phyloP scores from a whole-genome alignment of 2,888 invertebrate genomes.

The Folsomia candida region DNA sequence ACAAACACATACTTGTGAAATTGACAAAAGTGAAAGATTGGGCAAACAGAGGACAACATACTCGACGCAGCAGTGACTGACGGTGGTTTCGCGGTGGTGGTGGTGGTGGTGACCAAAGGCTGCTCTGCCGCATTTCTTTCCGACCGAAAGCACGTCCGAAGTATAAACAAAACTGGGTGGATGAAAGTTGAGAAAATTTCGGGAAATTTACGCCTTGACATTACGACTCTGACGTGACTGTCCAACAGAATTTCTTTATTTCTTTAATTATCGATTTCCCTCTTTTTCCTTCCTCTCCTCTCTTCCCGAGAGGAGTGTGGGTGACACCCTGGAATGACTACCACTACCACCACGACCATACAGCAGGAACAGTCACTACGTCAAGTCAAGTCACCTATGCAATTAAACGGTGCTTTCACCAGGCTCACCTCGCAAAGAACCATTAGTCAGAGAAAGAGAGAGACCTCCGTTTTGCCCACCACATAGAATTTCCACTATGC shows the following conservation, averaged over 20 bases:
- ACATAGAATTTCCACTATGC: too few species aligned
- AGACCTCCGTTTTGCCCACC: too few species aligned
- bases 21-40: too few species aligned
- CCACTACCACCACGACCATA: neutral
- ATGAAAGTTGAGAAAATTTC: slow-evolving; percentile 40
- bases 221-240: slow-evolving; percentile 51
- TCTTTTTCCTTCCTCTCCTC: slow-evolving; percentile 11
- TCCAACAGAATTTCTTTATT: slow-evolving; percentile 51
- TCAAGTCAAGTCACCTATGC: slow-evolving; percentile 1
- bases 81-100: too few species aligned
- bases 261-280: slow-evolving; percentile 48
- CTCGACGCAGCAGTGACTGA: too few species aligned
- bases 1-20: too few species aligned
- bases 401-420: slow-evolving; percentile 3
- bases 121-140: neutral
- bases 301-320: neutral
- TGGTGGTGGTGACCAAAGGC: neutral
- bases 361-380: too few species aligned
- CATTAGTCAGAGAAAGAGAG: too few species aligned
- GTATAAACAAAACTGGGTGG: slow-evolving; percentile 44
- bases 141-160: slow-evolving; percentile 33
- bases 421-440: too few species aligned
- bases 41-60: too few species aligned
- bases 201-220: slow-evolving; percentile 47
- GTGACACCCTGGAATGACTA: neutral